Conservation (phyloP, 2,888 invertebrate genomes). For the Sympetrum striolatum region DNA sequence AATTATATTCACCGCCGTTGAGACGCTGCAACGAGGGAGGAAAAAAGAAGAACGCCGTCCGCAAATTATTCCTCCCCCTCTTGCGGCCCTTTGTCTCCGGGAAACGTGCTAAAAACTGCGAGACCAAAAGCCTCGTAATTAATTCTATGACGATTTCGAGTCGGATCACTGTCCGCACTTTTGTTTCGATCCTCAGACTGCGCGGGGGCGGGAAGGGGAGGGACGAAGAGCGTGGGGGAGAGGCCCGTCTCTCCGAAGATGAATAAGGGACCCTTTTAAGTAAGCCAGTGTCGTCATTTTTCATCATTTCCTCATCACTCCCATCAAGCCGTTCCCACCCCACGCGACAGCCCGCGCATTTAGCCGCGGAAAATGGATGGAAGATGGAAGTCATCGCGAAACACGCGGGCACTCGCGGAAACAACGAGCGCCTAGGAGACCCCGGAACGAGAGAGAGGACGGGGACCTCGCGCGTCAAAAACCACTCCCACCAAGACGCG, state of each 20-base stretch:
- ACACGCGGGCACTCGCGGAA: neutral
- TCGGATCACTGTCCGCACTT: neutral
- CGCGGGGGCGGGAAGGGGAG: neutral
- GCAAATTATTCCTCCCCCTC: neutral
- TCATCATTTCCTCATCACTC: slow-evolving; percentile 40
- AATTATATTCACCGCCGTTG: neutral
- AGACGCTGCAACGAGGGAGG: neutral
- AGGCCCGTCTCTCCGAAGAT: neutral
- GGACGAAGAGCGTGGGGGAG: neutral
- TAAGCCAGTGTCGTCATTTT: slow-evolving; percentile 40
- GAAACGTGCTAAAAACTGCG: neutral
- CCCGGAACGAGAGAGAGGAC: too few relatives aligned
- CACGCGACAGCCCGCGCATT: neutral
- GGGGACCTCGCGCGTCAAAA: neutral
- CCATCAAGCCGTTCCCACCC: neutral
- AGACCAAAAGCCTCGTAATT: neutral
- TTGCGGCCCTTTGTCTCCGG: neutral
- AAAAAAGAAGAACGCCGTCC: neutral
- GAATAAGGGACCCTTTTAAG: slow-evolving; percentile 25
- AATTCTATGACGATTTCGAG: slow-evolving; percentile 23
- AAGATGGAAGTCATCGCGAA: neutral
- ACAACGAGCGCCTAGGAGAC: too few relatives aligned
- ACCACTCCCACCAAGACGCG: neutral
- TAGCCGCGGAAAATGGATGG: neutral
- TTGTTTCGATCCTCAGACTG: neutral